phyloP scores from a whole-genome alignment of 1,140 invertebrate genomes.

The Odontomachus brunneus region DNA sequence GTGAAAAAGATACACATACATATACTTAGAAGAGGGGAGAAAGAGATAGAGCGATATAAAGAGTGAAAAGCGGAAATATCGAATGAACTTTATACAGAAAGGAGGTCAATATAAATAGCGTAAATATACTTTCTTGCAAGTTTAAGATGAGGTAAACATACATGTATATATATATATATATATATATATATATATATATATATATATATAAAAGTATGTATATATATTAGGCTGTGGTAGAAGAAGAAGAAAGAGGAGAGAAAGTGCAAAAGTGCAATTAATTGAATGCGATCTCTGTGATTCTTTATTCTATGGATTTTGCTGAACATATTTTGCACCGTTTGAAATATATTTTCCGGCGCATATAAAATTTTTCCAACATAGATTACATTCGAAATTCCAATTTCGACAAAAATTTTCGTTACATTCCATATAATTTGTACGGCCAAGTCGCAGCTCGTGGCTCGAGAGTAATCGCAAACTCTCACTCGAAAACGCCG shows the following conservation, averaged over 20 bases:
- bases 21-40: not conserved
- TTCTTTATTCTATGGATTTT: no score
- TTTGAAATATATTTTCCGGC: no score
- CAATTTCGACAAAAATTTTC: not conserved
- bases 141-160: no score
- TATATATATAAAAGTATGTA: not conserved
- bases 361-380: no score
- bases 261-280: not conserved
- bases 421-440: no score
- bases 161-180: not conserved
- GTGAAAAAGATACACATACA: not conserved
- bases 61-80: not conserved
- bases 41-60: not conserved
- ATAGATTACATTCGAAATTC: no score
- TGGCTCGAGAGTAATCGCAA: not conserved
- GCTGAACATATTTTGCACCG: not conserved
- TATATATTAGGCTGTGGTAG: not conserved
- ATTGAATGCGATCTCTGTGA: not conserved
- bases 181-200: not conserved
- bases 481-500: no score
- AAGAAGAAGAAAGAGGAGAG: not conserved
- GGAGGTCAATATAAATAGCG: no score
- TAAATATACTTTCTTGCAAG: not conserved
- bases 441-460: no score
- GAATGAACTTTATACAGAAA: not conserved